A percentile compares a stretch with the other conserved stretches of the same genome.
These are phyloP conservation scores for Drosophila hamatofila DNA, from an alignment of 2,888 invertebrate species.

Conservation along the genomic window DNA sequence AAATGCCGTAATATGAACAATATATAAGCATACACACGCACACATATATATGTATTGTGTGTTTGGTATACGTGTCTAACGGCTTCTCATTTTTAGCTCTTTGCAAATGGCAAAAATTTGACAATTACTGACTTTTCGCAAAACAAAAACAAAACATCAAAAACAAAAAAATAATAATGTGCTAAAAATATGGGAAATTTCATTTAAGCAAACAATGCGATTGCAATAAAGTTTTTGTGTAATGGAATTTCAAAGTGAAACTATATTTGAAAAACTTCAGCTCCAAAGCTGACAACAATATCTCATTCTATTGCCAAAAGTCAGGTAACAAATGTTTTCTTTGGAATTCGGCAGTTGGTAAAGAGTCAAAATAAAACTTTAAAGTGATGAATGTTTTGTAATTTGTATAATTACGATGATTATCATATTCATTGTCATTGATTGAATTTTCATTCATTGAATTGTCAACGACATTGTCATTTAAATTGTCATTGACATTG, in stretches of 20 bases:
- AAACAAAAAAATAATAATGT: conserved; percentile 23
- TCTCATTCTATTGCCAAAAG: background rate
- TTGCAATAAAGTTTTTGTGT: conserved; percentile 8
- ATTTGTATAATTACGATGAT: too few species aligned
- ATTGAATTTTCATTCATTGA: too few species aligned
- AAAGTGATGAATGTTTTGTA: background rate
- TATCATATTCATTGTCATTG: background rate
- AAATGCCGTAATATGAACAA: conserved; percentile 57
- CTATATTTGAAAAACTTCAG: conserved; percentile 1
- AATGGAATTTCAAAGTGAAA: conserved; percentile 19
- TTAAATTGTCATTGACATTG: background rate
- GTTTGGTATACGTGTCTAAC: conserved; percentile 16
- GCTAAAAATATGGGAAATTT: conserved; percentile 25
- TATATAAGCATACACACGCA: conserved; percentile 23
- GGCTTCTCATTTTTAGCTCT: conserved; percentile 37
- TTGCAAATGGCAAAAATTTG: conserved; percentile 34
- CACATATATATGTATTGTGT: conserved; percentile 3
- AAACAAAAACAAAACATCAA: conserved; percentile 10
- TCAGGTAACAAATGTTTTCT: conserved; percentile 3
- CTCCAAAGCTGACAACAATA: background rate
- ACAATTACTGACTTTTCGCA: conserved; percentile 38
- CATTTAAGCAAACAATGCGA: conserved; percentile 28
- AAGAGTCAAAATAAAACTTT: background rate
- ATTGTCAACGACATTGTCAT: background rate
- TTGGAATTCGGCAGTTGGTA: background rate